Base-by-base conservation (phyloP, 1,140 invertebrate genomes). In the Drosophila navojoa region DNA sequence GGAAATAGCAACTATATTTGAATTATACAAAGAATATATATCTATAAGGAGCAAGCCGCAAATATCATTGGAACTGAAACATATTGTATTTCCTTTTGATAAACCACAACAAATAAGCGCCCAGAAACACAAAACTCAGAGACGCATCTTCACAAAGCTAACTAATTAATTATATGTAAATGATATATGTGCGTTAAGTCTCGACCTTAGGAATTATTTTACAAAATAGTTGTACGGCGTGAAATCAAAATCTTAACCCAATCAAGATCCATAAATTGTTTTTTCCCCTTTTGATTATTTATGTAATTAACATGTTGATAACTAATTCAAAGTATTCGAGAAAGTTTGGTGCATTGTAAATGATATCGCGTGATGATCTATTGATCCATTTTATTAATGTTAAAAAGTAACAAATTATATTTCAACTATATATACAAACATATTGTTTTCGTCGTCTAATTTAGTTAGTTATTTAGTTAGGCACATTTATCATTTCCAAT, bases 401-500 rank as follows among this genome's bases (percentile, higher is more conserved):
- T 55, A 32, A 64, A 44, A 35, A 29, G 25, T n/a, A 50, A 15
- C 35, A 22, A 42, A 54, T 35, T 60, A 45, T 15, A 7, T 71
- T 35, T 57, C 52, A 54, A 62, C 13, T 44, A 15, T 60, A 60
- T 6, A 49, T 29, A 61, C 16, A 32, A 32, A 61, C 5, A 42
- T 7, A 27, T 40, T 58, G 58, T 44, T 53, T 66, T 67, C 54
- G 54, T 61, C 62, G 44, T 62, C 72, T 84, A 67, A 55, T 75
- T 78, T 86, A 82, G 67, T 84, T 87, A 81, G 76, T 58, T 63
- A 59, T 62, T 67, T 84, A 82, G 79, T 71, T 82, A 84, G 80
- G 68, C 61, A 73, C 67, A 63, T 71, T 81, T 54, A 81, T 40
- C 50, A 80, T 81, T 86, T 79, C 79, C 82, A 86, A 87, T 74